Evolutionary conservation across 2,113 vertebrate species (phyloP).

Genomic region (Miniopterus natalensis): DNA sequence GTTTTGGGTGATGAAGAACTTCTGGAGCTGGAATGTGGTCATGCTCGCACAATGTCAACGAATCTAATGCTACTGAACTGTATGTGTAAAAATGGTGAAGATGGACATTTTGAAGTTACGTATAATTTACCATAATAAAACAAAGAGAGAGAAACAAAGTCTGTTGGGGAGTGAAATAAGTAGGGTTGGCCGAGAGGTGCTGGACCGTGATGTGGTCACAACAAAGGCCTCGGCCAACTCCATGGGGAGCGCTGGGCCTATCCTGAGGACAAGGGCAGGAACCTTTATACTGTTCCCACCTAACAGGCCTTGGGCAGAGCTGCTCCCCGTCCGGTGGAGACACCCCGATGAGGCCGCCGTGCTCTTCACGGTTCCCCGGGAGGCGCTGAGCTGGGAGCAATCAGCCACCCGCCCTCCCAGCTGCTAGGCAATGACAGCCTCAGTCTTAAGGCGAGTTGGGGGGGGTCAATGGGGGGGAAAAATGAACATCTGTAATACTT

Average conservation of each 20-base stretch:
- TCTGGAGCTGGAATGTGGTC: neutral
- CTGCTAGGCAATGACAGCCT: accelerated
- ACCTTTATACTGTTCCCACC: no score
- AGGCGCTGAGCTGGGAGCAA: neutral
- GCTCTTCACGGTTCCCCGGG: no score
- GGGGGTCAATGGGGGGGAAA: no score
- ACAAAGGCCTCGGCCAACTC: neutral
- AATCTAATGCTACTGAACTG: neutral
- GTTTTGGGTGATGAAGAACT: neutral
- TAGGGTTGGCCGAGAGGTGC: neutral
- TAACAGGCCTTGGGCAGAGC: neutral
- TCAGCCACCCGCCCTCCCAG: neutral
- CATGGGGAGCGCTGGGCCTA: accelerated
- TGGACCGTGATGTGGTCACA: neutral
- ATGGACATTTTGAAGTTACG: neutral
- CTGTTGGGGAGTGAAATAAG: neutral
- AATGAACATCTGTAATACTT: no score
- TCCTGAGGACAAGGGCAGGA: neutral
- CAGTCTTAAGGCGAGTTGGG: no score
- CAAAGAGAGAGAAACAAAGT: neutral
- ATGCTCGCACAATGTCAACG: neutral
- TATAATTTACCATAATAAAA: neutral
- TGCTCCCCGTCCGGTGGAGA: neutral
- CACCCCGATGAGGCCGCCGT: no score
- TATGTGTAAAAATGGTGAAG: neutral